Base-by-base conservation (phyloP, 2,113 vertebrate genomes). In the Gallinago jamesoni region DNA sequence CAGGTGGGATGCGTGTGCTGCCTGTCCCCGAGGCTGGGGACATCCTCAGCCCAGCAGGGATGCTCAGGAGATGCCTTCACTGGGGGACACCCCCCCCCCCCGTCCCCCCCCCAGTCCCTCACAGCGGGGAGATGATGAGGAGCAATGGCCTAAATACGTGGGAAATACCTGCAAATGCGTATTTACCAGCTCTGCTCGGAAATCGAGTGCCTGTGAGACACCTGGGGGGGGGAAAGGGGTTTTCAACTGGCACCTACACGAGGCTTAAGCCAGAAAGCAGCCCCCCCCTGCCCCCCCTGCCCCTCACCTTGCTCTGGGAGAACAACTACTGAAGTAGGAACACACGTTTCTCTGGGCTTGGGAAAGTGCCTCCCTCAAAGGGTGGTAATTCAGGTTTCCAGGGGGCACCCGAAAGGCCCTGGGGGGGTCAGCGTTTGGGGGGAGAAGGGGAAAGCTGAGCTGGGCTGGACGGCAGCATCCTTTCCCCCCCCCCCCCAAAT, bases 1-100 rank as follows among this genome's bases (percentile, higher is more conserved):
- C 0, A 0, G 69, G 0, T 8, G 1, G 18, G 31, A 14, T 7
- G 45, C 0, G 6, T n/a, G n/a, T 5, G 63, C 63, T 85, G 43
- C 76, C 22, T 11, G 43, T 60, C 39, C 53, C 43, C 16, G 0
- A n/a, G 47, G 86, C 72, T 7, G 62, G 48, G 66, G 48, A 33
- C 1, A 0, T 10, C 33, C 27, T 21, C 25, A 76, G 43, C 25
- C 63, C 2, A 3, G 62, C 1, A 21, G 47, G 66, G 30, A 48
- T 43, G 67, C 45, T 82, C 76, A 20, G 0, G 7, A 87, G 57
- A 16, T 14, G 28, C 59, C 41, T 39, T 35, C 76, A 43, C 39
- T 0, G 0, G 22, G 9, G 35, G 8, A 43, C 41, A 43, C 41
- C 35, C 35, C 35, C 35, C 39, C 11, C 13, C 56, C 30, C 28